These are phyloP conservation scores for Eupsilia transversa DNA, from an alignment of 2,888 invertebrate genomes.

Conservation along the genomic window DNA sequence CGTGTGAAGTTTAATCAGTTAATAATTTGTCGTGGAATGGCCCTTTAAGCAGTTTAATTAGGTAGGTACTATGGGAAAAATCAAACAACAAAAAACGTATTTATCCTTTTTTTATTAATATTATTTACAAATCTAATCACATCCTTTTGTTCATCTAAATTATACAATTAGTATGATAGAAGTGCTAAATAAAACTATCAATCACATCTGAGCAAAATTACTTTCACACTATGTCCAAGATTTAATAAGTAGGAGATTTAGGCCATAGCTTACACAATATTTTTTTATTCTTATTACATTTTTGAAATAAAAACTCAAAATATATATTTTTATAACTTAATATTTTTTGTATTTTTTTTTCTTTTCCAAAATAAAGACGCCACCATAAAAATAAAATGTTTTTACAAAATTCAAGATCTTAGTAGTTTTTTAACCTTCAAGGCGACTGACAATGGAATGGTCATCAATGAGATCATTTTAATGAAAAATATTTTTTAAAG, in stretches of 20 bases:
- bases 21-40: not conserved
- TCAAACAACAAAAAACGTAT: conserved; percentile 62
- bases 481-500: conserved; percentile 47
- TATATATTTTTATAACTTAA: not conserved
- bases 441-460: conserved; percentile 55
- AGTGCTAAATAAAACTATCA: conserved; percentile 75
- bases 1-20: not conserved
- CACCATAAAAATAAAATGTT: conserved; percentile 11
- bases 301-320: conserved; percentile 1
- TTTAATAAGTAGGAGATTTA: conserved; percentile 29
- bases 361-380: conserved; percentile 29
- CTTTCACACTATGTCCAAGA: conserved; percentile 64
- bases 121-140: conserved; percentile 91
- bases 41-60: not conserved
- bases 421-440: conserved; percentile 32
- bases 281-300: not conserved
- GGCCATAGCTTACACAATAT: conserved; percentile 36
- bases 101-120: conserved; percentile 82
- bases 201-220: conserved; percentile 70
- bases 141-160: conserved; percentile 86
- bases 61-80: conserved; percentile 7
- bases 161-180: conserved; percentile 77
- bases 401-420: conserved; percentile 15
- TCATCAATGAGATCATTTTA: conserved; percentile 67
- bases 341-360: conserved; percentile 14